phyloP scores from a whole-genome alignment of 2,888 invertebrate species.

The Stenotaenia linearis region DNA sequence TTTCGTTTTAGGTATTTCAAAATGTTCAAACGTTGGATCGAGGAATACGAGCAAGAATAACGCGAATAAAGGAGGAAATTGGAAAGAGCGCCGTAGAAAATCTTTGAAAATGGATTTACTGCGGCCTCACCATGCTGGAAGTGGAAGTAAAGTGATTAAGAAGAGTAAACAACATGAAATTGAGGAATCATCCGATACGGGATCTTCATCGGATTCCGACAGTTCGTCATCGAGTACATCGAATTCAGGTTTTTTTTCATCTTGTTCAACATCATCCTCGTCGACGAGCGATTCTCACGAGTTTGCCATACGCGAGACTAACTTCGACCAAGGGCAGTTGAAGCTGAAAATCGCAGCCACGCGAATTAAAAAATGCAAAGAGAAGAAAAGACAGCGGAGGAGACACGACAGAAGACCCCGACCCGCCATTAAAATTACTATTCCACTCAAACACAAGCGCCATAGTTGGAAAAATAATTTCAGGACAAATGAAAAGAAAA shows the following conservation, averaged over 20 bases:
- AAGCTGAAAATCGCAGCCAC: conserved; percentile 52
- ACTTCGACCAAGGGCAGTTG: conserved; percentile 51
- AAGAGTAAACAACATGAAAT: background rate
- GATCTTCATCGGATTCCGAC: conserved; percentile 42
- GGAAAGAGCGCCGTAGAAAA: no score
- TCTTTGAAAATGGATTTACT: background rate
- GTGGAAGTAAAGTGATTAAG: background rate
- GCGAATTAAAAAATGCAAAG: conserved; percentile 41
- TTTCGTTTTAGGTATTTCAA: background rate
- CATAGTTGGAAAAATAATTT: conserved; percentile 14
- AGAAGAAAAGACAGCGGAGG: conserved; percentile 8
- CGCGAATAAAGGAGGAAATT: background rate
- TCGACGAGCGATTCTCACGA: conserved; percentile 45
- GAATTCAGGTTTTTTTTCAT: conserved; percentile 27
- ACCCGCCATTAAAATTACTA: conserved; percentile 36
- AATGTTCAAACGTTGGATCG: background rate
- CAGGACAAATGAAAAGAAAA: background rate
- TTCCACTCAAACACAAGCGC: conserved; percentile 28
- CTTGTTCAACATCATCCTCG: conserved; percentile 29
- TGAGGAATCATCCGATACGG: background rate
- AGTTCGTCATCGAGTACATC: conserved; percentile 28
- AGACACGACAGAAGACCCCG: background rate
- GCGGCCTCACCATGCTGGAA: background rate
- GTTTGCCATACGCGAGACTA: conserved; percentile 52
- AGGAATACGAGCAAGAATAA: background rate